Evolutionary conservation across 2,888 invertebrate genomes (phyloP).

Genomic region (Aspidiotus destructor): DNA sequence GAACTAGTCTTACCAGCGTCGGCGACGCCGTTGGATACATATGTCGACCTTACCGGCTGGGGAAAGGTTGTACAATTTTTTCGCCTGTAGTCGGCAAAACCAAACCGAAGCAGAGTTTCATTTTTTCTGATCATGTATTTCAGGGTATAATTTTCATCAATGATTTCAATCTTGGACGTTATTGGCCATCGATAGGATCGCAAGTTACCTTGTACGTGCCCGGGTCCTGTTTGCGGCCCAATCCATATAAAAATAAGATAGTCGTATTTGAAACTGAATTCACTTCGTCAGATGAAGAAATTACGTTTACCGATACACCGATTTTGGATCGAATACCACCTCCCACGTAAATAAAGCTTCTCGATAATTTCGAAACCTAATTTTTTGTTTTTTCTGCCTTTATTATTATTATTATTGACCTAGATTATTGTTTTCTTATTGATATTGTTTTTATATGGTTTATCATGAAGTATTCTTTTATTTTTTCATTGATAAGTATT

Average conservation of each 20-base stretch:
- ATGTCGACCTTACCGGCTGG: slow-evolving; percentile 39
- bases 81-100: not conserved
- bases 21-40: slow-evolving; percentile 36
- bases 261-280: slow-evolving; percentile 38
- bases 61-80: slow-evolving; percentile 37
- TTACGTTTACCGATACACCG: not conserved
- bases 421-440: no score
- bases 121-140: slow-evolving; percentile 9
- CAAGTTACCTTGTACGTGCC: slow-evolving; percentile 39
- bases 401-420: not conserved
- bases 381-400: not conserved
- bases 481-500: no score
- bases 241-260: slow-evolving; percentile 37
- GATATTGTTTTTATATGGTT: no score
- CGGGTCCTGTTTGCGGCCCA: slow-evolving; percentile 36
- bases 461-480: no score
- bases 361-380: not conserved
- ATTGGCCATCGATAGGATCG: slow-evolving; percentile 39
- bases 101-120: not conserved
- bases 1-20: slow-evolving; percentile 34
- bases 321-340: not conserved
- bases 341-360: not conserved
- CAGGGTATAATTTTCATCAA: slow-evolving; percentile 40
- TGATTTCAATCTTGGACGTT: slow-evolving; percentile 39
- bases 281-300: slow-evolving; percentile 5